These are phyloP conservation scores for Cheilosia vernalis DNA, from an alignment of 2,888 invertebrate species.

Conservation along the genomic window DNA sequence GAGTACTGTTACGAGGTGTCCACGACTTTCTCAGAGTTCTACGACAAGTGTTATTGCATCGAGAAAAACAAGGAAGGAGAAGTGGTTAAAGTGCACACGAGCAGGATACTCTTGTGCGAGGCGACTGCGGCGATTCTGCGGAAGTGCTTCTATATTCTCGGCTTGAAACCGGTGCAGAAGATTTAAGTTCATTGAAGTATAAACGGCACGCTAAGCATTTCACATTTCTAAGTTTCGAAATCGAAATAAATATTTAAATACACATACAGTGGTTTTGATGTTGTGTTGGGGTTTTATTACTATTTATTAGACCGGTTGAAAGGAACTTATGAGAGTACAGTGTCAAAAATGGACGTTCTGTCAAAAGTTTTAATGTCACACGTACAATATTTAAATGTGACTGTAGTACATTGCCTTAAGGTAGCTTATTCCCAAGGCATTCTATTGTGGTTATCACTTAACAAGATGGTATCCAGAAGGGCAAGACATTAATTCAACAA, in stretches of 20 bases:
- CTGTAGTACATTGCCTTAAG: too few species aligned
- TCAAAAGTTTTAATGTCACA: too few species aligned
- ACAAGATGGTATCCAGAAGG: too few species aligned
- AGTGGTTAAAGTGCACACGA: conserved; percentile 92
- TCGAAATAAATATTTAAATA: not conserved
- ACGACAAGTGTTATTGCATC: conserved; percentile 98
- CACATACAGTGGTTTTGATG: not conserved
- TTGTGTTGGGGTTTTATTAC: too few species aligned
- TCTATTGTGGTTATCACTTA: too few species aligned
- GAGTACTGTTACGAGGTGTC: conserved; percentile 98
- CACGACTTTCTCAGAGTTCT: conserved; percentile 97
- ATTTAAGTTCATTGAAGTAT: conserved; percentile 87
- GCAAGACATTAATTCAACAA: too few species aligned
- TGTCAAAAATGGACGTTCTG: too few species aligned
- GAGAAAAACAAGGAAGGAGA: conserved; percentile 94
- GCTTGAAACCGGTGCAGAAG: conserved; percentile 94
- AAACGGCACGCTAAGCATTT: conserved; percentile 23
- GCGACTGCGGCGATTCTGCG: conserved; percentile 94
- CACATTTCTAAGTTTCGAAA: conserved; percentile 24
- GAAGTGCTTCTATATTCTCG: conserved; percentile 94
- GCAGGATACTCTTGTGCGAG: conserved; percentile 95
- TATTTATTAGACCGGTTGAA: too few species aligned
- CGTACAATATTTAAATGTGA: too few species aligned
- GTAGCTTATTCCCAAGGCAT: too few species aligned
- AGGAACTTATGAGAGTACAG: too few species aligned